phyloP scores from a whole-genome alignment of 1,140 invertebrate species.

The Protaetia brevitarsis region DNA sequence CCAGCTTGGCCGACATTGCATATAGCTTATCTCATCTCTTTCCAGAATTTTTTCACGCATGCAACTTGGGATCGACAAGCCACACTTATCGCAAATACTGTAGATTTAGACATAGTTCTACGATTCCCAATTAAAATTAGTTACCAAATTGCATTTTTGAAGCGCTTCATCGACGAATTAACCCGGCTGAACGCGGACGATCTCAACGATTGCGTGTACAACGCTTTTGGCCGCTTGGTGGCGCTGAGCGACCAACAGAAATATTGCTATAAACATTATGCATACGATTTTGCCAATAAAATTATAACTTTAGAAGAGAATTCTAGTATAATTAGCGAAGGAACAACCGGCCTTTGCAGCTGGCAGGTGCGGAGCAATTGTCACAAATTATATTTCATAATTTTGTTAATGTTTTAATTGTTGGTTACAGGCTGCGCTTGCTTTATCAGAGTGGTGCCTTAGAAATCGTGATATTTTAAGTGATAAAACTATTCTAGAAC shows the following conservation, averaged over 20 bases:
- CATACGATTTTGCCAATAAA: conserved; percentile 38
- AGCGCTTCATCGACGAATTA: conserved; percentile 49
- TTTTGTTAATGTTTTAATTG: too few species aligned
- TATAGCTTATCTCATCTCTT: not conserved
- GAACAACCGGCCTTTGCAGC: conserved; percentile 26
- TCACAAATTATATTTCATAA: too few species aligned
- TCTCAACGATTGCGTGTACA: conserved; percentile 51
- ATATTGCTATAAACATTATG: conserved; percentile 53
- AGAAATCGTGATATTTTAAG: conserved; percentile 46
- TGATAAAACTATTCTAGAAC: conserved; percentile 53
- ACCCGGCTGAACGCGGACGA: conserved; percentile 44
- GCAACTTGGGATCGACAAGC: conserved; percentile 43
- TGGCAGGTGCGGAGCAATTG: too few species aligned
- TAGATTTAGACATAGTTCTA: conserved; percentile 45
- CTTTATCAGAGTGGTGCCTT: conserved; percentile 55
- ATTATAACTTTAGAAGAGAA: conserved; percentile 50
- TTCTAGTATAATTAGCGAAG: conserved; percentile 26
- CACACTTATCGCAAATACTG: conserved; percentile 48
- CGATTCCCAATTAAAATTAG: conserved; percentile 51
- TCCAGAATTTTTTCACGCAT: conserved; percentile 28
- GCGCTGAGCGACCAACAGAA: conserved; percentile 33
- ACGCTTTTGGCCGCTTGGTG: conserved; percentile 48
- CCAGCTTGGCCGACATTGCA: not conserved
- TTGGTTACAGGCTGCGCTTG: conserved; percentile 50
- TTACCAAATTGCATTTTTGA: conserved; percentile 53